Conservation (phyloP, 2,113 vertebrate genomes). For the Eudorcas thomsonii region DNA sequence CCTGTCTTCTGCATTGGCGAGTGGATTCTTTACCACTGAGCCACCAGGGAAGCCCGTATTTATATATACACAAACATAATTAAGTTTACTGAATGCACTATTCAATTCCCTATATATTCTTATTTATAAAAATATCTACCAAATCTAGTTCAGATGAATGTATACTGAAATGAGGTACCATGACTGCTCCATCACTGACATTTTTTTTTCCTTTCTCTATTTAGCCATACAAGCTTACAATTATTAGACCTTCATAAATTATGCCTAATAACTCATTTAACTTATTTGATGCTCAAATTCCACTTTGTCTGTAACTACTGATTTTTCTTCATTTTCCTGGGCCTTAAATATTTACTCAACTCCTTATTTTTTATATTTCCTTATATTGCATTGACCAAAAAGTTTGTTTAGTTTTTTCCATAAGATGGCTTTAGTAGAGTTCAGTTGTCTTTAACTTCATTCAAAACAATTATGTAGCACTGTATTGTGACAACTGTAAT, state of each 20-base stretch:
- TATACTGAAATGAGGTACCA: neutral
- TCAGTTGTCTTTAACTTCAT: neutral
- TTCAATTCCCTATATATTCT: neutral
- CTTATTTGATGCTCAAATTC: neutral
- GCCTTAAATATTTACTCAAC: neutral
- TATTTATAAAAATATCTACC: neutral
- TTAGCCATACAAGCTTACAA: neutral
- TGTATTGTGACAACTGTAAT: neutral
- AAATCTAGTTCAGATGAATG: neutral
- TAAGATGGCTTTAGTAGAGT: neutral
- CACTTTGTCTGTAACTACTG: neutral
- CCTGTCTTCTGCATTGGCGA: neutral
- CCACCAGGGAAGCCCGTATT: neutral
- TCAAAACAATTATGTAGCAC: neutral
- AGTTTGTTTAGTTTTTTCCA: neutral
- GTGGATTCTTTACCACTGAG: neutral
- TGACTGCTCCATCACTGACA: neutral
- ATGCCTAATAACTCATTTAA: neutral
- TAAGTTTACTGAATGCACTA: neutral
- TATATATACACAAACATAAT: neutral
- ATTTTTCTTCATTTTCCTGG: neutral
- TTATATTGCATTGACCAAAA: neutral
- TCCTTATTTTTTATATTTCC: neutral
- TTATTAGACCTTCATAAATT: neutral
- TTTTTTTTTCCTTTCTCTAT: neutral